phyloP scores from a whole-genome alignment of 2,888 invertebrate genomes.

The Rotaria sp. region DNA sequence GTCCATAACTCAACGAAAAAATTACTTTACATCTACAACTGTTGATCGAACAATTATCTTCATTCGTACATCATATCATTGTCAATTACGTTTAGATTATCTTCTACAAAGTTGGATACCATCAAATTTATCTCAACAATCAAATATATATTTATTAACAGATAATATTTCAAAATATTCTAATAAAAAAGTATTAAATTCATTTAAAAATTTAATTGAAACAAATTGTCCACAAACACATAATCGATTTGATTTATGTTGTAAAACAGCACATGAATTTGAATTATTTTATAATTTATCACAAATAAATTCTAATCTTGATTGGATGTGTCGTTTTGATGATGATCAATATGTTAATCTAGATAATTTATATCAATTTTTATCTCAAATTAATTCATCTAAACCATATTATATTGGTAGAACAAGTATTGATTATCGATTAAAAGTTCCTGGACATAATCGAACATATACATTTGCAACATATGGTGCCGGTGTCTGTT shows the following conservation, averaged over 20 bases:
- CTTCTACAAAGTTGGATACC: background rate
- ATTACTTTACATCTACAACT: background rate
- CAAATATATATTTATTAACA: background rate
- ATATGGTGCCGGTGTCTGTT: constrained; percentile 28
- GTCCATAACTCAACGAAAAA: background rate
- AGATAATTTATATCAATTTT: background rate
- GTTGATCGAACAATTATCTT: background rate
- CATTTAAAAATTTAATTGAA: background rate
- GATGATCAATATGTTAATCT: constrained; percentile 30
- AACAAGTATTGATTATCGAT: background rate
- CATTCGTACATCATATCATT: background rate
- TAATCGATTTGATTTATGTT: constrained; percentile 1
- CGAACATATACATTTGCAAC: constrained; percentile 10
- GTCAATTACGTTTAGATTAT: constrained; percentile 2
- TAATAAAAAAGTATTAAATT: background rate
- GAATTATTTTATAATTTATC: background rate
- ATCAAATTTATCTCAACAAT: background rate
- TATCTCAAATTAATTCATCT: background rate
- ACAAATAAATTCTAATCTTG: background rate
- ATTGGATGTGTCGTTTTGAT: constrained; percentile 31
- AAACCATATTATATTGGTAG: constrained; percentile 9
- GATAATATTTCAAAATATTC: background rate
- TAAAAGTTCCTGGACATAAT: no score
- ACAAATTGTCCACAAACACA: constrained; percentile 6
- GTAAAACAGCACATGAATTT: constrained; percentile 13